phyloP scores from a whole-genome alignment of 2,888 invertebrate genomes.

The Andrena bicolor region DNA sequence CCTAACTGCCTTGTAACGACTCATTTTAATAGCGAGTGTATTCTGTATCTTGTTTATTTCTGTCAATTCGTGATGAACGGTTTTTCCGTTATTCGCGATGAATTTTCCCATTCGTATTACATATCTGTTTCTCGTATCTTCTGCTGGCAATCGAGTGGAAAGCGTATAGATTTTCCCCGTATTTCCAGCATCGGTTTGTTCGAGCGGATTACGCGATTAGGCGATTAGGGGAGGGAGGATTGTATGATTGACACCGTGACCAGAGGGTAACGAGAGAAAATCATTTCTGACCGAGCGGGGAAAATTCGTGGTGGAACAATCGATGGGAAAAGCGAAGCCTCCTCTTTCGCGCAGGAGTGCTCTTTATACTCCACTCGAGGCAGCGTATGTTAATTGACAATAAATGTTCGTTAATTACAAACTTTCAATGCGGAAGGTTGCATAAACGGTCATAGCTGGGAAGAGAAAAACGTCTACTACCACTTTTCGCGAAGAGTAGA shows the following conservation, averaged over 20 bases:
- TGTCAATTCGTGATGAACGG: too few species aligned
- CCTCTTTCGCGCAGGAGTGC: constrained; percentile 19
- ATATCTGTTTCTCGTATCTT: constrained; percentile 29
- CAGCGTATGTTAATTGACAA: not conserved
- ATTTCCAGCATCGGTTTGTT: constrained; percentile 71
- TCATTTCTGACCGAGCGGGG: constrained; percentile 71
- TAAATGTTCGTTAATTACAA: too few species aligned
- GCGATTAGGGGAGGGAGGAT: constrained; percentile 67
- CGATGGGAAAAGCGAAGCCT: constrained; percentile 51
- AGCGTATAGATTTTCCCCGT: constrained; percentile 41
- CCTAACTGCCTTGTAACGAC: too few species aligned
- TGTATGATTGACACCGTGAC: constrained; percentile 76
- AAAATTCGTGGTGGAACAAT: constrained; percentile 67
- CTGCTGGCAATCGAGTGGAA: constrained; percentile 11
- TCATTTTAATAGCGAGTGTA: too few species aligned
- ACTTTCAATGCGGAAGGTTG: too few species aligned
- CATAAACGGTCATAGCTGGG: too few species aligned
- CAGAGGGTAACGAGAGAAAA: constrained; percentile 76
- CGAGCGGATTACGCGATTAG: constrained; percentile 76
- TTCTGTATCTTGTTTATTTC: too few species aligned
- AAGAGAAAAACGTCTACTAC: too few species aligned
- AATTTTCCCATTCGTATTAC: constrained; percentile 15
- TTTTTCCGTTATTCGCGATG: not conserved
- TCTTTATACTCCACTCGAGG: not conserved
- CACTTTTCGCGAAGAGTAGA: not conserved